Conservation (phyloP, 1,140 invertebrate species). For the Laupala kohalensis region DNA sequence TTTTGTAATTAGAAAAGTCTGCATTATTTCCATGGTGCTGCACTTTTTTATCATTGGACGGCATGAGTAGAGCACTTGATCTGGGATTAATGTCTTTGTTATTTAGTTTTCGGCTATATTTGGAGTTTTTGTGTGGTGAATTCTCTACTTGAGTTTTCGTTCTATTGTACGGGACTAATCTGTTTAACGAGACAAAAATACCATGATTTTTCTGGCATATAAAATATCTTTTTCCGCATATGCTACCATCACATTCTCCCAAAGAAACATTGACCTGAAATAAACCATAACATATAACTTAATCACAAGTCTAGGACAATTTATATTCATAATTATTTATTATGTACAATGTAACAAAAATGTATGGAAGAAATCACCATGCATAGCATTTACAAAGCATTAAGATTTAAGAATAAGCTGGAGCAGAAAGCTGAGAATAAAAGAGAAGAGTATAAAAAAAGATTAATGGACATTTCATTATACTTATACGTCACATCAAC, state of each 20-base stretch:
- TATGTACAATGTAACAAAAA: no score
- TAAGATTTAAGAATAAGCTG: no score
- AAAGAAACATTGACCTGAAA: not conserved
- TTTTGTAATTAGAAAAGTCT: slow-evolving; percentile 8
- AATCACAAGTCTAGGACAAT: not conserved
- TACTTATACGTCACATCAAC: not conserved
- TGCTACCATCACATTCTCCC: not conserved
- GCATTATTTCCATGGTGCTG: not conserved
- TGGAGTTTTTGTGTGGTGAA: not conserved
- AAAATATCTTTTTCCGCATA: slow-evolving; percentile 6
- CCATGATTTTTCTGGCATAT: not conserved
- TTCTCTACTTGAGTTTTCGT: not conserved
- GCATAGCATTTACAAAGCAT: no score
- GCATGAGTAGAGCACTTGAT: slow-evolving; percentile 4
- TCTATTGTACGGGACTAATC: not conserved
- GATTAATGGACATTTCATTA: no score
- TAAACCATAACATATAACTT: not conserved
- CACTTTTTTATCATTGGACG: slow-evolving; percentile 10
- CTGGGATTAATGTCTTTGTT: not conserved
- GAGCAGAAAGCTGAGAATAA: no score
- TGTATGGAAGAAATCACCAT: no score
- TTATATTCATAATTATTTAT: no score
- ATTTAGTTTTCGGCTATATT: no score
- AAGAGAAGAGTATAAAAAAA: no score
- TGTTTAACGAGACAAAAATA: slow-evolving; percentile 9